These are phyloP conservation scores for Megathymus violae DNA, from an alignment of 1,140 invertebrate genomes.

Conservation along the genomic window DNA sequence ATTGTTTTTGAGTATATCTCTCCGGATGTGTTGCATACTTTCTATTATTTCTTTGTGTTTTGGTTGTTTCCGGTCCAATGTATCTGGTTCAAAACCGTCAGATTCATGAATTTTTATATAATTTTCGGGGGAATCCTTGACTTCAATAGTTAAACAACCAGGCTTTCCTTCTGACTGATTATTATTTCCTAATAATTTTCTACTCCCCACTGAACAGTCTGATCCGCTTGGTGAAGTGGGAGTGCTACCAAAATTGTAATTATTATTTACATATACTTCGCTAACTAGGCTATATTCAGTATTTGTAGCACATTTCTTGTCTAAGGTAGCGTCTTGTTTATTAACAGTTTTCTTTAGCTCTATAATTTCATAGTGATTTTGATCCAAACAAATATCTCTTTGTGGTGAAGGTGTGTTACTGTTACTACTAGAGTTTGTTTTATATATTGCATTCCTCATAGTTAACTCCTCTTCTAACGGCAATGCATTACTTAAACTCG, in stretches of 20 bases:
- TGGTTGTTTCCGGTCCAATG: constrained; percentile 91
- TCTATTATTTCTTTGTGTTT: constrained; percentile 81
- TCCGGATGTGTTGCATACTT: constrained; percentile 66
- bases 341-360: constrained; percentile 57
- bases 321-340: constrained; percentile 16
- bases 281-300: constrained; percentile 88
- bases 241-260: constrained; percentile 87
- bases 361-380: constrained; percentile 80
- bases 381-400: constrained; percentile 76
- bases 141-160: constrained; percentile 90
- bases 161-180: constrained; percentile 85
- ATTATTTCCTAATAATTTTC: constrained; percentile 71
- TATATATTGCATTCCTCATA: constrained; percentile 88
- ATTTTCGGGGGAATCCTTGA: constrained; percentile 89
- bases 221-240: constrained; percentile 85
- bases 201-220: constrained; percentile 85
- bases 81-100: constrained; percentile 92
- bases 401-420: constrained; percentile 85
- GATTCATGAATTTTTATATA: constrained; percentile 88
- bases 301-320: constrained; percentile 37
- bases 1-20: constrained; percentile 77
- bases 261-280: constrained; percentile 91
- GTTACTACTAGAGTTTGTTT: constrained; percentile 83
- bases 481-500: constrained; percentile 87
- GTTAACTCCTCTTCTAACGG: constrained; percentile 91